Conservation (phyloP, 2,113 vertebrate species). For the Heptranchias perlo region DNA sequence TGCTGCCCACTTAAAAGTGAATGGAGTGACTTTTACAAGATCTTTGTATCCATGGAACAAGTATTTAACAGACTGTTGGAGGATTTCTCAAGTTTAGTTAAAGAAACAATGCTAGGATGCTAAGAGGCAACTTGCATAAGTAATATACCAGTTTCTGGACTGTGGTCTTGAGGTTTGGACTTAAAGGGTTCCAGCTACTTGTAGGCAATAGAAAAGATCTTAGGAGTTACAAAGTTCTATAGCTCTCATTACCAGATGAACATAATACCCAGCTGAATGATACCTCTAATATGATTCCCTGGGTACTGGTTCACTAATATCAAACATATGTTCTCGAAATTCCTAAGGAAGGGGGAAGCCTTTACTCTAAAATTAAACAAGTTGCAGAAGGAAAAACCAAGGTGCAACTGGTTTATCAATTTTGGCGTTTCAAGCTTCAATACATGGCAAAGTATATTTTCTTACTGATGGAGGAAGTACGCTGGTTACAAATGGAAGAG, state of each 20-base stretch:
- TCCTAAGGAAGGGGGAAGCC: background rate
- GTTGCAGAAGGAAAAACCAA: too few relatives aligned
- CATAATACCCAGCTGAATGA: background rate
- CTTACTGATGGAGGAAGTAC: too few relatives aligned
- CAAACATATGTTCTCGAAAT: background rate
- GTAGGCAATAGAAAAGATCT: background rate
- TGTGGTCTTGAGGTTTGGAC: background rate
- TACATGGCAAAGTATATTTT: too few relatives aligned
- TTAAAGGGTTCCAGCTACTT: background rate
- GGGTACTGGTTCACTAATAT: background rate
- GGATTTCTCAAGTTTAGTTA: background rate
- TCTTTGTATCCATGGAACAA: background rate
- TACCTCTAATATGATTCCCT: background rate
- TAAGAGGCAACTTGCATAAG: background rate
- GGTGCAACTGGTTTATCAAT: too few relatives aligned
- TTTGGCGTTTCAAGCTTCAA: too few relatives aligned
- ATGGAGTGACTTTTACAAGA: background rate
- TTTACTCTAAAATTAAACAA: too few relatives aligned
- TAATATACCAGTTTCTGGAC: background rate
- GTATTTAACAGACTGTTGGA: background rate
- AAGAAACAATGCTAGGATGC: background rate
- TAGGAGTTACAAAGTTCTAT: background rate
- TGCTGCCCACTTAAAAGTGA: background rate
- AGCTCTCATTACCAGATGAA: background rate
- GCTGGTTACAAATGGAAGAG: background rate